These are phyloP conservation scores for Ctenodactylus gundi DNA, from an alignment of 2,113 vertebrate genomes.

Conservation along the genomic window DNA sequence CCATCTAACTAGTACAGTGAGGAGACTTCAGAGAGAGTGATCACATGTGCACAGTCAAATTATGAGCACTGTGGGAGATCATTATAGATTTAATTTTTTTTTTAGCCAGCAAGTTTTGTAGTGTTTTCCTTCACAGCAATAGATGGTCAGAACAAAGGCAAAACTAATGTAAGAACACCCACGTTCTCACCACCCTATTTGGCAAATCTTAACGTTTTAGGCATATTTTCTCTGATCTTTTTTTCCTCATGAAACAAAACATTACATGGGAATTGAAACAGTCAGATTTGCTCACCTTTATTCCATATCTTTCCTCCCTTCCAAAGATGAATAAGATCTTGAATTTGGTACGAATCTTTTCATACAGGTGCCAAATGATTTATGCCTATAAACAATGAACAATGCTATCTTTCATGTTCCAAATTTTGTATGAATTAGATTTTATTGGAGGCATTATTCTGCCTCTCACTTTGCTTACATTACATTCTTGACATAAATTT, in stretches of 20 bases:
- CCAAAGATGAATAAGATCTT: not conserved
- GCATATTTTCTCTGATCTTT: not conserved
- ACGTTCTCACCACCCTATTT: not conserved
- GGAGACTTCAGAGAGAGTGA: not conserved
- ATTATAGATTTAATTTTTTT: not conserved
- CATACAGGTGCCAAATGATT: not conserved
- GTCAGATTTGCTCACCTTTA: not conserved
- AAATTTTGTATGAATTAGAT: not conserved
- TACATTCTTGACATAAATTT: not conserved
- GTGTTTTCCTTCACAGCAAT: not conserved
- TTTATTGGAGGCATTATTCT: not conserved
- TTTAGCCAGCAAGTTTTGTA: not conserved
- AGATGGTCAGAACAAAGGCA: not conserved
- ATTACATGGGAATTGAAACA: not conserved
- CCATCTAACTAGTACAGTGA: not conserved
- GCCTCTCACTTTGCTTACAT: not conserved
- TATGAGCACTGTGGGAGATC: not conserved
- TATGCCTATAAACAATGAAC: not conserved
- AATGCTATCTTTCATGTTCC: not conserved
- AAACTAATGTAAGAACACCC: not conserved
- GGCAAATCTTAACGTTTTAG: not conserved
- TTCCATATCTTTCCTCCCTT: not conserved
- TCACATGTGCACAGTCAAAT: not conserved
- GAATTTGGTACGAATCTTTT: not conserved
- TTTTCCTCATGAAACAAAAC: not conserved